Evolutionary conservation across 2,888 invertebrate genomes (phyloP).

Genomic region (Limnephilus rhombicus): DNA sequence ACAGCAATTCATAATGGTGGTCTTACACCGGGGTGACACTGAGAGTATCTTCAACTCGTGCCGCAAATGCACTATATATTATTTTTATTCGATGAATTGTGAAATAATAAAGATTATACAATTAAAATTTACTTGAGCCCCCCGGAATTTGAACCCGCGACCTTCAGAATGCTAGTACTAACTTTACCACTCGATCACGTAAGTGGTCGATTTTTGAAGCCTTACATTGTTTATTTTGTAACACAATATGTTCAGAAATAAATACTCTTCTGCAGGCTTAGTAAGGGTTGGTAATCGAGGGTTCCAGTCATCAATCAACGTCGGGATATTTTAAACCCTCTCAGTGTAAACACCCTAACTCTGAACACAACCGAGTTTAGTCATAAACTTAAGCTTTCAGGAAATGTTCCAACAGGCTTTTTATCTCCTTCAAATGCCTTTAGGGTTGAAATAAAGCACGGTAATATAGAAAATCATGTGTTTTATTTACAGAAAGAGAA

Average conservation of each 20-base stretch:
- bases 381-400: not conserved
- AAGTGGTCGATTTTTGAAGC: too few species aligned
- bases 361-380: not conserved
- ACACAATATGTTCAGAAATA: not conserved
- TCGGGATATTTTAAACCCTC: not conserved
- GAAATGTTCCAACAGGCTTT: not conserved
- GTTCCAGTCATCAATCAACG: not conserved
- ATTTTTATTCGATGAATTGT: too few species aligned
- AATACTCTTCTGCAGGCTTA: not conserved
- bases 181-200: too few species aligned
- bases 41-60: too few species aligned
- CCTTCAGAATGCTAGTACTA: too few species aligned
- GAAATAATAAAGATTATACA: too few species aligned
- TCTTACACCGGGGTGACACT: too few species aligned
- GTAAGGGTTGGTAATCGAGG: not conserved
- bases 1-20: too few species aligned
- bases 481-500: not conserved
- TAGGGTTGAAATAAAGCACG: not conserved
- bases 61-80: too few species aligned
- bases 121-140: too few species aligned
- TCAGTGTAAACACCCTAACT: not conserved
- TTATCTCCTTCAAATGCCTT: not conserved
- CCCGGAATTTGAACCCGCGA: too few species aligned
- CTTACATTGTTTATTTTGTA: too few species aligned
- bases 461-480: not conserved